Conservation (phyloP, 2,888 invertebrate genomes). For the Spicauda simplicius region DNA sequence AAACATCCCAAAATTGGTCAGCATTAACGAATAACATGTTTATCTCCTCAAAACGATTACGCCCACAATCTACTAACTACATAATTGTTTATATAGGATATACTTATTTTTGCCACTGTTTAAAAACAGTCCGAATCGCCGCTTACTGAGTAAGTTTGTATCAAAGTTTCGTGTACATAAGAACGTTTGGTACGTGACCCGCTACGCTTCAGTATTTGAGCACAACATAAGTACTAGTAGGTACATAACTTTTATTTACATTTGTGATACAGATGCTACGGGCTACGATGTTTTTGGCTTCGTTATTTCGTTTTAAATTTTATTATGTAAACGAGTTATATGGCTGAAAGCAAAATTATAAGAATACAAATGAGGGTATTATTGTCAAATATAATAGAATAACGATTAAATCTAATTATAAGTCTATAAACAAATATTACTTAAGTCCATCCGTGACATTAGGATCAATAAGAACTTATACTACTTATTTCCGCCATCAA, state of each 20-base stretch:
- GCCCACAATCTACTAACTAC: background rate
- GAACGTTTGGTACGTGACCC: slow-evolving; percentile 28
- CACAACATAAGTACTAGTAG: slow-evolving; percentile 14
- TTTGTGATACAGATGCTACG: slow-evolving; percentile 22
- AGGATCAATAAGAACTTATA: too few species aligned
- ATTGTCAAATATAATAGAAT: too few species aligned
- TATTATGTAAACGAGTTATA: too few species aligned
- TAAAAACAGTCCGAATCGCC: slow-evolving; percentile 14
- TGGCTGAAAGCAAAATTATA: too few species aligned
- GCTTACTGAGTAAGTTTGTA: slow-evolving; percentile 12
- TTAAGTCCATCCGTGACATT: too few species aligned
- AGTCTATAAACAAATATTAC: too few species aligned
- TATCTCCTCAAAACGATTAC: too few species aligned
- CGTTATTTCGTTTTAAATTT: background rate
- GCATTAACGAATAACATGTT: too few species aligned
- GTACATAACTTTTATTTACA: slow-evolving; percentile 26
- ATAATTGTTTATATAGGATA: background rate
- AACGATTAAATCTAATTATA: too few species aligned
- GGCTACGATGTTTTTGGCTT: slow-evolving; percentile 11
- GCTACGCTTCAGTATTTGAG: slow-evolving; percentile 22
- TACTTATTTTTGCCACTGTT: background rate
- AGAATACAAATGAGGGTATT: too few species aligned
- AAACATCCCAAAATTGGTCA: too few species aligned
- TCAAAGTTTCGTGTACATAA: slow-evolving; percentile 21
- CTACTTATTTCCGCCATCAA: too few species aligned